Conservation (phyloP, 2,888 invertebrate genomes). For the Dasysyrphus albostriatus region DNA sequence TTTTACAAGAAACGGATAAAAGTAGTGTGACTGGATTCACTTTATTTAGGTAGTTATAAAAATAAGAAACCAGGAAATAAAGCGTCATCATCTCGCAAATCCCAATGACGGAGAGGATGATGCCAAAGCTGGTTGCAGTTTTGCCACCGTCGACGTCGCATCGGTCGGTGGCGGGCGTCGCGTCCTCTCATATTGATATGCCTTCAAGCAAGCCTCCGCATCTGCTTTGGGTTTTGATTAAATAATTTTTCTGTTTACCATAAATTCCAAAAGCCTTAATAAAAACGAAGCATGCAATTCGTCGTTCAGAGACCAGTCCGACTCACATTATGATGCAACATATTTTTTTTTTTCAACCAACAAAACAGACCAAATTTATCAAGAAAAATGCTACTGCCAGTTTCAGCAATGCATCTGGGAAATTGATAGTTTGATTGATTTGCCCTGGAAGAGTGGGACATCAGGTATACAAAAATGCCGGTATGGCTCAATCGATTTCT, state of each 20-base stretch:
- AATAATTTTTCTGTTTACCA: constrained; percentile 69
- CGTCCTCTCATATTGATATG: constrained; percentile 8
- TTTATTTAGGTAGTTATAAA: constrained; percentile 33
- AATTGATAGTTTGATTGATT: constrained; percentile 65
- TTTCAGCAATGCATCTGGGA: constrained; percentile 31
- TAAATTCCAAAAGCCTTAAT: constrained; percentile 65
- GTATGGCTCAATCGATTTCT: constrained; percentile 40
- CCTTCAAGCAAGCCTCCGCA: constrained; percentile 30
- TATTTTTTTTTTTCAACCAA: constrained; percentile 22
- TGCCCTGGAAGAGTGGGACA: constrained; percentile 35
- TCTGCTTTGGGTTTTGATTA: constrained; percentile 56
- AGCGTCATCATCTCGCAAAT: constrained; percentile 54
- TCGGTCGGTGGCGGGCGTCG: no score
- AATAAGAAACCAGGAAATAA: constrained; percentile 68
- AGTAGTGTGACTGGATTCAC: constrained; percentile 58
- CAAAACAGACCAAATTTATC: constrained; percentile 34
- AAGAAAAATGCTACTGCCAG: constrained; percentile 49
- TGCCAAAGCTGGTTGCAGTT: constrained; percentile 54
- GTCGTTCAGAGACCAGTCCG: constrained; percentile 29
- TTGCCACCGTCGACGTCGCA: constrained; percentile 29
- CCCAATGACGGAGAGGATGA: constrained; percentile 34
- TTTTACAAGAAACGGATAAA: constrained; percentile 52
- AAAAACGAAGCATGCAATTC: constrained; percentile 46
- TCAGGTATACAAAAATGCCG: constrained; percentile 21
- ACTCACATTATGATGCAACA: constrained; percentile 56